A percentile compares a stretch with the other conserved stretches of the same genome.
Evolutionary conservation across 2,113 vertebrate genomes (phyloP).

Genomic region (Nothoprocta perdicaria): DNA sequence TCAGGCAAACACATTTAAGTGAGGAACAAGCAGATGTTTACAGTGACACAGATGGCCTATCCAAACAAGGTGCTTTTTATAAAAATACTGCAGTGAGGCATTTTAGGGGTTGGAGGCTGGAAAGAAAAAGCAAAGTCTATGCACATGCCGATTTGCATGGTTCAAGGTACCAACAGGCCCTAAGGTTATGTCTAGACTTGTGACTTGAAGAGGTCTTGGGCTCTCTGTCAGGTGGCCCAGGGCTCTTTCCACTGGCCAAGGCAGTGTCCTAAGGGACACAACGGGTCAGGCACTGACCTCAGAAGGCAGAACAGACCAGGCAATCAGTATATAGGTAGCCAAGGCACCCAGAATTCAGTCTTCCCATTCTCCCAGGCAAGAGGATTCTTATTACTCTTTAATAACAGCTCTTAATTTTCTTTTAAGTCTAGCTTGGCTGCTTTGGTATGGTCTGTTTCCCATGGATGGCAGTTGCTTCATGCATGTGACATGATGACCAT

Average conservation of each 20-base stretch:
- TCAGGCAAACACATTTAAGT: not conserved
- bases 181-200: not conserved
- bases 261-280: not conserved
- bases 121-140: not conserved
- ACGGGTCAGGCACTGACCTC: accelerated
- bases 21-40: not conserved
- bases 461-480: not conserved
- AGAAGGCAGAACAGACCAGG: not conserved
- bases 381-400: not conserved
- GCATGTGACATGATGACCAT: too few relatives aligned
- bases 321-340: not conserved
- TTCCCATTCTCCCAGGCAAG: not conserved
- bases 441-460: not conserved
- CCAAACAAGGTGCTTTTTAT: not conserved
- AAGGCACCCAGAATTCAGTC: not conserved
- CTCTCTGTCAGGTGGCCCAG: not conserved
- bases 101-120: not conserved
- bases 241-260: not conserved
- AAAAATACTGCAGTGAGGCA: not conserved
- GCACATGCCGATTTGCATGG: accelerated
- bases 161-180: not conserved
- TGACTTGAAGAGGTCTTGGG: not conserved
- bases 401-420: not conserved
- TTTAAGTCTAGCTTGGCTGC: not conserved
- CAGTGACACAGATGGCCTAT: not conserved